Evolutionary conservation across 2,888 invertebrate genomes (phyloP), one percentile per base, ranked within the genome.

Genomic region (Drosophila paracracens): DNA sequence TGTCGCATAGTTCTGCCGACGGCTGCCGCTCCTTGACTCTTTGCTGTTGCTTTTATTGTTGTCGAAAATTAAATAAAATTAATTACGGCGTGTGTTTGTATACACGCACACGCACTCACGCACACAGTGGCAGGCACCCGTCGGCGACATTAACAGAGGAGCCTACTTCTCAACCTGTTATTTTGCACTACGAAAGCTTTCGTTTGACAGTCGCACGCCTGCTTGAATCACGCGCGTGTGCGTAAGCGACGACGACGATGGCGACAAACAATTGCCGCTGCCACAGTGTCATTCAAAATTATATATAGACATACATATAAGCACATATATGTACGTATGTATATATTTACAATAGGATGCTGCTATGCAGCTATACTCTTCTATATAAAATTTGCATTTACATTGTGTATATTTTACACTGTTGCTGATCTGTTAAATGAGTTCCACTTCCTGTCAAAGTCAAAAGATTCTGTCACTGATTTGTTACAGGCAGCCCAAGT

Each of bases 31-130:
- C 56, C 63, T 77, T 78, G 77, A 70, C 67, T 70, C 63, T 69
- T 74, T 76, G 70, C 79, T 87, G 81, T 89, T 76, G 74, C 70
- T 80, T 18, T 88, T 82, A 88, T 86, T 89, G 88, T 86, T 81
- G 83, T 81, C 85, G 89, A 88, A 86, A 86, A 86, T 86, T 86
- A 86, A 86, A 89, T 86, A 89, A 89, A 86, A 86, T 86, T 86
- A 86, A 86, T 86, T 86, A 86, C 89, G 58, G 82, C 85, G 69
- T 81, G 79, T 82, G 88, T 76, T 82, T 83, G 69, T 77, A 75
- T 40, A 76, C 43, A 56, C 51, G 29, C 60, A 71, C 64, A 60
- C 35, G 10, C 54, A 40, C 51, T 31, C 25, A 61, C 36, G 64
- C 53, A 51, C 40, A 38, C 46, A 64, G 50, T 60, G 60, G 33